phyloP scores from a whole-genome alignment of 2,888 invertebrate genomes.

The Lampropteryx suffumata region DNA sequence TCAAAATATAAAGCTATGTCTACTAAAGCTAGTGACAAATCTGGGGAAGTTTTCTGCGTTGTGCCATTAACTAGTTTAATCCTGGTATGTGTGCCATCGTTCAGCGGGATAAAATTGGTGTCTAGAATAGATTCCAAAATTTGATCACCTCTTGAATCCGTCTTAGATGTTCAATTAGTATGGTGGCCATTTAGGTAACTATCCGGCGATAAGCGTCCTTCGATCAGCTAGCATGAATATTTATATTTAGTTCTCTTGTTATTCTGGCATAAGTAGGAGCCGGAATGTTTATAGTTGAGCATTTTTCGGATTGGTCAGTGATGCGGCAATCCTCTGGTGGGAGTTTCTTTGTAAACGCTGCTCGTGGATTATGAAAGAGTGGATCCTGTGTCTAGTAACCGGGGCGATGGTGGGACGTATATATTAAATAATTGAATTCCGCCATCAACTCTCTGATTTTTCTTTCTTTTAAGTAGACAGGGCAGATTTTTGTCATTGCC shows the following conservation, averaged over 20 bases:
- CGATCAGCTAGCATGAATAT: slow-evolving; percentile 14
- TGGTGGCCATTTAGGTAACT: slow-evolving; percentile 34
- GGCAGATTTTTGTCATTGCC: too few species aligned
- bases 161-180: slow-evolving; percentile 28
- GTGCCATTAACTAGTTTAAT: slow-evolving; percentile 23
- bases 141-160: slow-evolving; percentile 25
- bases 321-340: too few species aligned
- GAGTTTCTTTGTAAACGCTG: too few species aligned
- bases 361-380: too few species aligned
- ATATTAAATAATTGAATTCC: too few species aligned
- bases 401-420: too few species aligned
- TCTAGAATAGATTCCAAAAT: slow-evolving; percentile 25
- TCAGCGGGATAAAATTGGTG: slow-evolving; percentile 20
- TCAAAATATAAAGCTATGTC: neutral
- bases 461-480: too few species aligned
- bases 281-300: too few species aligned
- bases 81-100: slow-evolving; percentile 28
- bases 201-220: slow-evolving; percentile 1
- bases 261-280: too few species aligned
- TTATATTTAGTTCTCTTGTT: neutral
- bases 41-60: neutral
- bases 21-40: neutral
- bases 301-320: too few species aligned
- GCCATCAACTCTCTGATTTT: too few species aligned
- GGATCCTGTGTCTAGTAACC: neutral